phyloP scores from a whole-genome alignment of 2,797 vertebrate species.

The Zalophus californianus region DNA sequence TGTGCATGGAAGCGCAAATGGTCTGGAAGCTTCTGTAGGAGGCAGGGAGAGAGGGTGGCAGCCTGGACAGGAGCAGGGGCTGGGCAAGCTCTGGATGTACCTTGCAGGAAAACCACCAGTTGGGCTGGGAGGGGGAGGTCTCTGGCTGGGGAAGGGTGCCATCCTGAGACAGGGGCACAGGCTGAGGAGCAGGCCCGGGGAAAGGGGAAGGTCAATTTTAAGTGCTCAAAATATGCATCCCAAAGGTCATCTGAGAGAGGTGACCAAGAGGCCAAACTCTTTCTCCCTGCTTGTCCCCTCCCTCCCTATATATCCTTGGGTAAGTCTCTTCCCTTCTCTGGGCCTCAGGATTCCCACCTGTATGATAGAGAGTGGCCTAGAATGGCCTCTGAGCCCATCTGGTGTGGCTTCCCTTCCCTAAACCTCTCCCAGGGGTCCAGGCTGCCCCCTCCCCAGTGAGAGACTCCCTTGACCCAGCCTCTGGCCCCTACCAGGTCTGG shows the following conservation, averaged over 20 bases:
- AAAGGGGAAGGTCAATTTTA: not conserved
- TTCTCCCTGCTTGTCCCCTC: not conserved
- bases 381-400: not conserved
- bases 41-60: not conserved
- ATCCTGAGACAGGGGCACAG: not conserved
- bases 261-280: not conserved
- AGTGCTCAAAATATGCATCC: fast-evolving
- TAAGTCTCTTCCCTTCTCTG: not conserved
- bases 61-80: not conserved
- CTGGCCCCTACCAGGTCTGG: not conserved
- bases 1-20: not conserved
- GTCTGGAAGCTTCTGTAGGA: not conserved
- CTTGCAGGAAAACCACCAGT: not conserved
- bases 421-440: not conserved
- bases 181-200: too few species aligned
- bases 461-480: not conserved
- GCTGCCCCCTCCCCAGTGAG: not conserved
- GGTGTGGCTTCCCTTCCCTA: not conserved
- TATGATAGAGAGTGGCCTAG: too few species aligned
- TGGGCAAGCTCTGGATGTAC: not conserved
- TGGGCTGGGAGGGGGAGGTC: not conserved
- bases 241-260: not conserved
- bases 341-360: not conserved
- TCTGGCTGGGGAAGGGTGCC: not conserved
- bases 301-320: not conserved